A percentile compares a stretch with the other conserved stretches of the same genome.
These are phyloP conservation scores for Thripadectes ignobilis DNA, from an alignment of 2,797 vertebrate genomes.

Conservation along the genomic window DNA sequence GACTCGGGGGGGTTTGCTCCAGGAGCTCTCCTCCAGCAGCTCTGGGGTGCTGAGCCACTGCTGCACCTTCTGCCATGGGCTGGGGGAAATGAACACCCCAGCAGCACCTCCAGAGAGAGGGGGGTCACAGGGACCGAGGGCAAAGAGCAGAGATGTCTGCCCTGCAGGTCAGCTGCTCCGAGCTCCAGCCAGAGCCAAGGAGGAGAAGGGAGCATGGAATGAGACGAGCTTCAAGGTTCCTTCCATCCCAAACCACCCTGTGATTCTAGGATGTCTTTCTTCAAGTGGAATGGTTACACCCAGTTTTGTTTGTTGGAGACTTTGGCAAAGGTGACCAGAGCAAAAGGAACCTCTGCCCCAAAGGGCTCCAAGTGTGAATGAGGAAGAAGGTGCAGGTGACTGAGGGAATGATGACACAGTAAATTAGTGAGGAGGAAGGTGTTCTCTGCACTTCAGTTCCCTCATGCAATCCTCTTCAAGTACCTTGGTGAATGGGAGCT, in stretches of 20 bases:
- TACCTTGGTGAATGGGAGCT: rapidly evolving
- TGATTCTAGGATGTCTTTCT: background rate
- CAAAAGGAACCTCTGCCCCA: background rate
- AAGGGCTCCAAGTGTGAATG: background rate
- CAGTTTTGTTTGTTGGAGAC: background rate
- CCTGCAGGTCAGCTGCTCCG: background rate
- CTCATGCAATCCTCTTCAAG: background rate
- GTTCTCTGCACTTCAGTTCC: background rate
- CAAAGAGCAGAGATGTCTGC: background rate
- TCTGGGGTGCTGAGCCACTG: background rate
- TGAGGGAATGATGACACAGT: background rate
- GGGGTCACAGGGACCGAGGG: background rate
- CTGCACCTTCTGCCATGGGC: background rate
- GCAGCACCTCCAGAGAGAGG: background rate
- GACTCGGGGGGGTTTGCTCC: background rate
- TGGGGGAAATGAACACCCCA: background rate
- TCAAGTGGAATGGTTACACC: background rate
- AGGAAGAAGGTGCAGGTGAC: background rate
- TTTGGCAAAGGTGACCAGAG: background rate
- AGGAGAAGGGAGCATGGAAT: background rate
- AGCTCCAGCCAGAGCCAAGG: background rate
- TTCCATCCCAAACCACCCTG: background rate
- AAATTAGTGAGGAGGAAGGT: background rate
- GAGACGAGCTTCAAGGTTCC: background rate
- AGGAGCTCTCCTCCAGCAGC: background rate